Evolutionary conservation across 1,140 invertebrate genomes (phyloP), one percentile per base, ranked within the genome.

Genomic region (Aphidius ervi): DNA sequence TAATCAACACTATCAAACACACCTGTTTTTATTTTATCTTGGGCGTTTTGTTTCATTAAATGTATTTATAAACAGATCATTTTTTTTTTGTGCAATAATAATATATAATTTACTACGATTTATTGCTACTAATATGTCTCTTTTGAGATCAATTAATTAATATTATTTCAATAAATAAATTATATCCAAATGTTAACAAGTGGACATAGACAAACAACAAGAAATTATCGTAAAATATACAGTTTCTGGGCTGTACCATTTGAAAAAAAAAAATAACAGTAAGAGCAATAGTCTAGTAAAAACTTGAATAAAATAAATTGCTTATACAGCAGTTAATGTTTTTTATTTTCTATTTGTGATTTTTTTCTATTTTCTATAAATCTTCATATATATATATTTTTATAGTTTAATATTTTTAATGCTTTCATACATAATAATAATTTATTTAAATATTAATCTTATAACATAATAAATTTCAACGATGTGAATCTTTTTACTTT

Each of bases 391-490:
- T 41, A 54, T 54, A 54, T 54, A 54, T 54, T 54, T 74, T 71
- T 71, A 74, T 70, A 57, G 61, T 58, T 70, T 61, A 71, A 71
- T 66, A 62, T 67, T 68, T 54, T 69, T 71, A 67, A 61, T 67
- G 65, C 62, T 65, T 67, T 74, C 69, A 70, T 69, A 71, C 70
- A 74, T 69, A 65, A 64, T 69, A 68, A 31, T 31, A 31, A 31
- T 41, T 37, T 16, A 42, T 42, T 54, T 41, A 23, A 49, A 58
- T 64, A 55, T 46, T 42, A 60, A 65, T 65, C 75, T 75, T 77
- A 77, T 66, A 56, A 67, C 53, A 65, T 74, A 77, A 73, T 76
- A 76, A 72, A 76, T 77, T 64, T 65, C 64, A 73, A 70, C 72
- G 16, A 40, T 54, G 52, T 40, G 39, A 40, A 54, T 41, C 10